phyloP scores from a whole-genome alignment of 1,140 invertebrate species.

The Drosophila micromelanica region DNA sequence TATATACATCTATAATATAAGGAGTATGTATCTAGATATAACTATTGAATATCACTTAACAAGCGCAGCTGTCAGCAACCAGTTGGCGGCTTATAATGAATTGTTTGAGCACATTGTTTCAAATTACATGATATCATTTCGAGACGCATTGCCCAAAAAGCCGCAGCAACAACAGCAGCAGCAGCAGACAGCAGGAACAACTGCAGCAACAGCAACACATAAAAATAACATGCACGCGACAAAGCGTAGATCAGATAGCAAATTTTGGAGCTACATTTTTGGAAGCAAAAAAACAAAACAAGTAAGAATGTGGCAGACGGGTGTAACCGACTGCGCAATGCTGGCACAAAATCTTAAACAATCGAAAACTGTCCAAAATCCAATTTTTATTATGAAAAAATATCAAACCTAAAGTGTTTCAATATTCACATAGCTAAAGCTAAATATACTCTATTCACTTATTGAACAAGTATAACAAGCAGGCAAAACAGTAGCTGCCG shows the following conservation, averaged over 20 bases:
- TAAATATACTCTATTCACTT: too few species aligned
- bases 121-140: conserved; percentile 79
- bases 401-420: too few species aligned
- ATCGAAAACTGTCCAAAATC: too few species aligned
- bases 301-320: too few species aligned
- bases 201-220: neutral
- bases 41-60: conserved; percentile 81
- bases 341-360: too few species aligned
- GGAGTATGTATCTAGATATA: conserved; percentile 15
- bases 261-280: conserved; percentile 23
- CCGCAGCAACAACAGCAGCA: conserved; percentile 32
- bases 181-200: conserved; percentile 15
- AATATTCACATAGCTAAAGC: too few species aligned
- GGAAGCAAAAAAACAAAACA: conserved; percentile 2
- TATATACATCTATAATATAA: neutral
- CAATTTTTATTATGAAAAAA: too few species aligned
- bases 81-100: conserved; percentile 74
- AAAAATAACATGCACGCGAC: conserved; percentile 64
- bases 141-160: conserved; percentile 36
- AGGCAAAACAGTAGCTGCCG: too few species aligned
- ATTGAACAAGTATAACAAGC: neutral
- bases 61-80: conserved; percentile 79
- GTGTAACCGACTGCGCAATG: too few species aligned
- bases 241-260: conserved; percentile 71
- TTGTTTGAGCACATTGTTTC: conserved; percentile 74